Evolutionary conservation across 2,888 invertebrate species (phyloP).

Genomic region (Amblyjoppa proteus): DNA sequence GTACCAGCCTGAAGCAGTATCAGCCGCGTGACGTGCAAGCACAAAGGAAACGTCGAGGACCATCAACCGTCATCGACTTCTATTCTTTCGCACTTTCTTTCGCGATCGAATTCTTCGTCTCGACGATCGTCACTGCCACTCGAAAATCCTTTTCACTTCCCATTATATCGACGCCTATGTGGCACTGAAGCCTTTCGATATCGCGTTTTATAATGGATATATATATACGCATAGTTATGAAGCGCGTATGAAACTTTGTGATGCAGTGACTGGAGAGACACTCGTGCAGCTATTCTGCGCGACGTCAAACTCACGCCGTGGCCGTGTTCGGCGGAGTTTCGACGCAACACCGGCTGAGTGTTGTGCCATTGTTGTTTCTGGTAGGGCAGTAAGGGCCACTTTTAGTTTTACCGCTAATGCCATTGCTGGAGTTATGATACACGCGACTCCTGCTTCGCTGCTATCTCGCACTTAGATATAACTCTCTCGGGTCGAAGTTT

Average conservation of each 20-base stretch:
- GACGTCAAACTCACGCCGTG: too few species aligned
- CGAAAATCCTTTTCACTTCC: neutral
- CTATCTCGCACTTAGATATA: neutral
- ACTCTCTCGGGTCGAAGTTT: constrained; percentile 1
- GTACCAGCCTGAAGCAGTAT: neutral
- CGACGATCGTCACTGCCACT: neutral
- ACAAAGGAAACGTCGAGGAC: neutral
- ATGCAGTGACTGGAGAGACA: too few species aligned
- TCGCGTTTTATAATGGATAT: neutral
- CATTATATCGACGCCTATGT: neutral
- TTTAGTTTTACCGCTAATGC: neutral
- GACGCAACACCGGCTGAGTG: neutral
- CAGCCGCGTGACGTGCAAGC: neutral
- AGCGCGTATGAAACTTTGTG: too few species aligned
- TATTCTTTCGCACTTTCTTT: neutral
- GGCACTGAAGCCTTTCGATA: neutral
- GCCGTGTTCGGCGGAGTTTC: neutral
- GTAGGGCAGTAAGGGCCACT: neutral
- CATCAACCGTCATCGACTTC: neutral
- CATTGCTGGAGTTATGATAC: neutral
- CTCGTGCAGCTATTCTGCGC: too few species aligned
- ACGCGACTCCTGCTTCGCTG: neutral
- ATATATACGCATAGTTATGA: too few species aligned
- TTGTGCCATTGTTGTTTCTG: neutral
- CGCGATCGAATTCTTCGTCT: neutral